Base-by-base conservation (phyloP, 2,888 invertebrate species). In the Limenitis camilla region DNA sequence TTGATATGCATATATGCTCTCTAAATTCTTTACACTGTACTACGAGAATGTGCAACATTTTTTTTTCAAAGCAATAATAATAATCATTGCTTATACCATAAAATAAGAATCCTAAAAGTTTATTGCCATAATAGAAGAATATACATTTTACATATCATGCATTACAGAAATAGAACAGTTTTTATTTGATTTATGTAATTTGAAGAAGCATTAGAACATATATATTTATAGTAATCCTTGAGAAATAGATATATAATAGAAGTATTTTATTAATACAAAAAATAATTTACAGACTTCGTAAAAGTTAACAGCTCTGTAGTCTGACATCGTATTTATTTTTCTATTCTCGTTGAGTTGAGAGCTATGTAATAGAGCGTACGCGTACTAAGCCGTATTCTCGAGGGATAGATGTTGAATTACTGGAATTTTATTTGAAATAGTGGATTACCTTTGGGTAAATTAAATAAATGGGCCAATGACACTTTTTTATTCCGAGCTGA, bases 361-460 rank as follows among this genome's bases (percentile, higher is more conserved):
- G 54, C 52, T 52, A 49, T 45, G 51, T 54, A 55, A 52, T 57
- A 53, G 53, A 50, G 52, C 42, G 42, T 53, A 49, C 55, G 53
- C 42, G 42, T 53, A 49, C 55, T 54, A 52, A 54, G 49, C 49
- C 47, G 49, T 52, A 55, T 54, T 51, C 52, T 54, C 53, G 29
- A 35, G 44, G 53, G 55, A 55, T 43, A 53, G 45, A 48, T 50
- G 52, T 52, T 51, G 57, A 60, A 60, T 60, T 59, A 60, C 60
- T 55, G 46, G 52, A 56, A 58, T 60, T 57, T 59, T 61, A 59
- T 61, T 60, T 55, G 49, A 60, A 56, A 59, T 56, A 59, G 59
- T 59, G 53, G 48, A 58, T 60, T 58, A 62, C 56, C 53, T 59
- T 55, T 52, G 58, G 55, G 45, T 54, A 55, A 58, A 62, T 60